Percentiles rank a stretch among this genome's conserved stretches.
Evolutionary conservation across 2,888 invertebrate genomes (phyloP).

Genomic region (Epinotia ramella): DNA sequence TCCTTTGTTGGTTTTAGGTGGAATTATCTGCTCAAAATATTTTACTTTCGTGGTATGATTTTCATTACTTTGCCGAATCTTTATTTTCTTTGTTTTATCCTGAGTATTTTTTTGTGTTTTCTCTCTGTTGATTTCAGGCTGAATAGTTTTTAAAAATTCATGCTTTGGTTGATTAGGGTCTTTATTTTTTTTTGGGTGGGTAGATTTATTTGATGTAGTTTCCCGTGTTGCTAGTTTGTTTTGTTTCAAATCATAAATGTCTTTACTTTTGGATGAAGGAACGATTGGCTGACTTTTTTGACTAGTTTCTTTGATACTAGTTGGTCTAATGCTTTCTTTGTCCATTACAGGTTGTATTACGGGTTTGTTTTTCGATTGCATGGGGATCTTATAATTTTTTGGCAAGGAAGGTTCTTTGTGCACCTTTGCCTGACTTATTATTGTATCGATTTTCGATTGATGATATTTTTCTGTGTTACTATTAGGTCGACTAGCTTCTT

Average conservation of each 20-base stretch:
- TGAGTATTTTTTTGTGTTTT: not conserved
- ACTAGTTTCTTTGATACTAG: not conserved
- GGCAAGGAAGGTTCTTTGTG: conserved; percentile 17
- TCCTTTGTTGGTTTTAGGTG: conserved; percentile 2
- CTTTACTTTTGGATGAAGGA: conserved; percentile 3
- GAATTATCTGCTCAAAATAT: not conserved
- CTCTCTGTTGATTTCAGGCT: not conserved
- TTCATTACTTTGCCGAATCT: not conserved
- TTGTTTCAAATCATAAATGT: not conserved
- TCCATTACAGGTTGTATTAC: not conserved
- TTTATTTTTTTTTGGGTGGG: not conserved
- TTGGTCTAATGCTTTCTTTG: conserved; percentile 4
- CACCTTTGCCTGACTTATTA: not conserved
- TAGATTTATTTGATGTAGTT: not conserved
- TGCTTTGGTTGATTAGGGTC: not conserved
- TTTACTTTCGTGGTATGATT: not conserved
- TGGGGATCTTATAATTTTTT: conserved; percentile 27
- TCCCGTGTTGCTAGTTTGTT: not conserved
- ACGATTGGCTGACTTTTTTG: conserved; percentile 1
- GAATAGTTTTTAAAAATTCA: conserved; percentile 1
- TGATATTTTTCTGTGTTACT: not conserved
- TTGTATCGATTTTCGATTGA: conserved; percentile 3
- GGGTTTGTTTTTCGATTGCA: conserved; percentile 16
- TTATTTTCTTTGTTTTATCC: not conserved
- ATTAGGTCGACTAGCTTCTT: conserved; percentile 6